These are phyloP conservation scores for Leptopilina syphax DNA, from an alignment of 2,888 invertebrate species.

Conservation along the genomic window DNA sequence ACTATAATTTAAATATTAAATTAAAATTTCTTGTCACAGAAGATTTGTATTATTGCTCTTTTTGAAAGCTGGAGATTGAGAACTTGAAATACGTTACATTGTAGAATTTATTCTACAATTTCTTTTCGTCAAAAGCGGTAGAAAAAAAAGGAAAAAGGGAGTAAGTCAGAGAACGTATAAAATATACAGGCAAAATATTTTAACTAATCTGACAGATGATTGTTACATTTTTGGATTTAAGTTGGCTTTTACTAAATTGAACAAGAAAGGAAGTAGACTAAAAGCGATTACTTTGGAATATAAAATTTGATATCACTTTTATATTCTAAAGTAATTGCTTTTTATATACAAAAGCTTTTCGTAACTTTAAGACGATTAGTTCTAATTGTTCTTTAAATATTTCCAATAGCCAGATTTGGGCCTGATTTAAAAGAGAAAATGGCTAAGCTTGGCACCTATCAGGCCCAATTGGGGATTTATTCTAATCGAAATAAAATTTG, in stretches of 20 bases:
- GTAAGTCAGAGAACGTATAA: background rate
- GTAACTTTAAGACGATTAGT: too few species aligned
- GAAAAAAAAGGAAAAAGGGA: background rate
- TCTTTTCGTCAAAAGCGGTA: background rate
- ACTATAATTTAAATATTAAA: background rate
- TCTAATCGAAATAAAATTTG: too few species aligned
- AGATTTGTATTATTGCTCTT: background rate
- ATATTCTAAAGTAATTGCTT: too few species aligned
- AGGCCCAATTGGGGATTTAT: too few species aligned
- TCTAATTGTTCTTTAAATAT: too few species aligned
- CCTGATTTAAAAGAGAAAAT: too few species aligned
- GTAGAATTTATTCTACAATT: background rate
- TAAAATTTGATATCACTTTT: too few species aligned
- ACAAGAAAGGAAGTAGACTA: background rate
- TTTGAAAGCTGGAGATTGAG: background rate
- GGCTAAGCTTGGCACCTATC: too few species aligned
- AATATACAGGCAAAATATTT: background rate
- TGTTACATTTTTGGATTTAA: background rate
- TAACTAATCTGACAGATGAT: conserved; percentile 9
- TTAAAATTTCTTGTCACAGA: background rate
- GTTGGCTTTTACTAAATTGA: background rate
- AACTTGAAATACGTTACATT: background rate
- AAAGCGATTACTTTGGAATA: background rate
- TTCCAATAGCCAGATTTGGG: too few species aligned
- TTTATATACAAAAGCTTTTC: too few species aligned